These are phyloP conservation scores for Cherax destructor DNA, from an alignment of 1,140 invertebrate species.

Conservation along the genomic window DNA sequence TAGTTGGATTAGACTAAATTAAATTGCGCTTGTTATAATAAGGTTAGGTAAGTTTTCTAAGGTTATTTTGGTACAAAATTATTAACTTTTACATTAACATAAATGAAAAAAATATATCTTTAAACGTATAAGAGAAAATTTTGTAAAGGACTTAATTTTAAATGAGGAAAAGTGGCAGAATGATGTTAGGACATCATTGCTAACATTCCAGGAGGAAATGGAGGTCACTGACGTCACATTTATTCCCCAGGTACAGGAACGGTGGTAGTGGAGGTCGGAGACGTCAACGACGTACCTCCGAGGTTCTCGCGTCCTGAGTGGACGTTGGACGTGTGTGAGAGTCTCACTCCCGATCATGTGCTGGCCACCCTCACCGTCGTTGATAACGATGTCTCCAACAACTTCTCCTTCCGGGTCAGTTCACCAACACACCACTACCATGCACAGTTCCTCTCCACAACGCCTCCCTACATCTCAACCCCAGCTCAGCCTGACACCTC, in stretches of 20 bases:
- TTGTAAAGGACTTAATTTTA: too few species aligned
- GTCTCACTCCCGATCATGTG: constrained; percentile 16
- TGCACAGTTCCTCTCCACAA: neutral
- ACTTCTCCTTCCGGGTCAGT: constrained; percentile 46
- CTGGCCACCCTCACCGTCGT: constrained; percentile 43
- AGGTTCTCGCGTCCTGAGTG: constrained; percentile 42
- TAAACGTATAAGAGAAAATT: too few species aligned
- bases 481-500: neutral
- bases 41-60: too few species aligned
- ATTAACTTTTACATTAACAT: too few species aligned
- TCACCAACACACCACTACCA: neutral
- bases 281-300: constrained; percentile 38
- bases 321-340: constrained; percentile 52
- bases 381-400: constrained; percentile 10
- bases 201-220: too few species aligned
- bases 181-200: too few species aligned
- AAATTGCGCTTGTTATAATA: too few species aligned
- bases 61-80: too few species aligned
- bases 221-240: neutral
- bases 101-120: too few species aligned
- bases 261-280: constrained; percentile 41
- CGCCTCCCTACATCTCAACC: neutral
- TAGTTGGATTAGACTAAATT: too few species aligned
- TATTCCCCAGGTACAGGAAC: constrained; percentile 18
- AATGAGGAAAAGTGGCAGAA: too few species aligned